phyloP scores from a whole-genome alignment of 2,113 vertebrate species.

The Scartelaos histophorus region DNA sequence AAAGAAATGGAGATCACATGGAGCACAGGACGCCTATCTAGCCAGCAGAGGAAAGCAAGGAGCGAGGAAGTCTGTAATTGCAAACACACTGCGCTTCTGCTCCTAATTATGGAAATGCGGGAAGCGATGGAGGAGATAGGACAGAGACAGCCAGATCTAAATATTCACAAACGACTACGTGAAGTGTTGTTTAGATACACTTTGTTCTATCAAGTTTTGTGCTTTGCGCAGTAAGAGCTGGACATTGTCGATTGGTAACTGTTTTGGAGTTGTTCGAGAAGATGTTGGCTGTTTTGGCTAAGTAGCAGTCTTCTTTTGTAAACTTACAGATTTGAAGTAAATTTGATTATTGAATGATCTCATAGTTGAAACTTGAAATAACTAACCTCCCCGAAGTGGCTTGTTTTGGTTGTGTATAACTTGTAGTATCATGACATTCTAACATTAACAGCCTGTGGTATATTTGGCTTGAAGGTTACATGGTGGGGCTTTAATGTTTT shows the following conservation, averaged over 20 bases:
- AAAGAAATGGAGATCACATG: slow-evolving; percentile 28
- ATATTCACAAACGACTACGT: slow-evolving; percentile 21
- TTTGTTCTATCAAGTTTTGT: slow-evolving; percentile 12
- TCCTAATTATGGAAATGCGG: slow-evolving; percentile 70
- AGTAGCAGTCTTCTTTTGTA: background rate
- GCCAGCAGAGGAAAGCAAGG: slow-evolving; percentile 39
- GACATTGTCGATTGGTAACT: slow-evolving; percentile 15
- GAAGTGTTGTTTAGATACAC: slow-evolving; percentile 41
- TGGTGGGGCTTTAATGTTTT: no score
- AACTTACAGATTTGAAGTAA: background rate
- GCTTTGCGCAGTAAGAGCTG: slow-evolving; percentile 14
- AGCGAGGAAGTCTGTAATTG: slow-evolving; percentile 76
- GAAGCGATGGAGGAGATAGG: slow-evolving; percentile 63
- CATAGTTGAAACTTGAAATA: no score
- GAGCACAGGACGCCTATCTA: slow-evolving; percentile 50
- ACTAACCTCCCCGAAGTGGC: no score
- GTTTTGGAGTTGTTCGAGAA: slow-evolving; percentile 2
- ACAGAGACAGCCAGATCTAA: slow-evolving; percentile 44
- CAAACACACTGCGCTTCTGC: slow-evolving; percentile 72
- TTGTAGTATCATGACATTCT: no score
- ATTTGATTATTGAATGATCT: background rate
- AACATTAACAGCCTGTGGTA: no score
- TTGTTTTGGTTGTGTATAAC: no score
- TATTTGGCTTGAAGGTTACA: no score
- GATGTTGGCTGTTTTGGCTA: background rate